Base-by-base conservation (phyloP, 2,797 vertebrate species). In the Cirrhinus molitorella region DNA sequence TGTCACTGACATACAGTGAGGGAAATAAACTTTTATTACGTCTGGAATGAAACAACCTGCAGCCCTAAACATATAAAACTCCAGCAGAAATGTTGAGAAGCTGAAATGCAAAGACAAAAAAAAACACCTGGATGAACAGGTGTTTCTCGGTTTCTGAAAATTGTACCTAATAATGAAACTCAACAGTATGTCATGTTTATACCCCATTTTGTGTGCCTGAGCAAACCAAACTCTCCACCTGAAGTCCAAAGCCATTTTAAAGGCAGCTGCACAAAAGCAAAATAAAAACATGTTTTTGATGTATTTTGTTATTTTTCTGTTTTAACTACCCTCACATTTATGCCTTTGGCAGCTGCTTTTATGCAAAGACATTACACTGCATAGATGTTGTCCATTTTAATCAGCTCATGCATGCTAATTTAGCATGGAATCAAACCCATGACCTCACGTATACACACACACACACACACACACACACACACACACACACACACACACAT, bases 21-120 rank as follows among this genome's bases (percentile, higher is more conserved):
- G 66, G 57, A 83, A 68, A 83, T 31, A 81, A 34, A 49, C 21
- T 25, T n/a, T 7, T 40, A 49, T 68, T 45, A 25, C 31, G 16
- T 9, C 21, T 21, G 68, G 78, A 75, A 74, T 74, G 31, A 31
- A 55, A 55, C 12, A 23, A 8, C 19, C 13, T 16, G 28, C 31
- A 17, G n/a, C 21, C 12, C 49, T 37, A n/a, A 74, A 74, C 28
- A 4, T 17, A 51, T 51, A 12, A 6, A 72, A 34, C 28, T 34
- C 1, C n/a, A n/a, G n/a, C n/a, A n/a, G 23, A 49, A 19, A 28
- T 12, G 3, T n/a, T 31, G 68, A 71, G 45, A 19, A 11, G 31
- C 1, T n/a, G 0, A 74, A 34, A 73, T 34, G 28, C 10, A n/a
- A n/a, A n/a, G n/a, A n/a, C n/a, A n/a, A n/a, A n/a, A 2, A 72